Percentiles rank a stretch among this genome's conserved stretches.
Evolutionary conservation across 1,140 invertebrate genomes (phyloP).

Genomic region (Thalassaphorura encarpata): DNA sequence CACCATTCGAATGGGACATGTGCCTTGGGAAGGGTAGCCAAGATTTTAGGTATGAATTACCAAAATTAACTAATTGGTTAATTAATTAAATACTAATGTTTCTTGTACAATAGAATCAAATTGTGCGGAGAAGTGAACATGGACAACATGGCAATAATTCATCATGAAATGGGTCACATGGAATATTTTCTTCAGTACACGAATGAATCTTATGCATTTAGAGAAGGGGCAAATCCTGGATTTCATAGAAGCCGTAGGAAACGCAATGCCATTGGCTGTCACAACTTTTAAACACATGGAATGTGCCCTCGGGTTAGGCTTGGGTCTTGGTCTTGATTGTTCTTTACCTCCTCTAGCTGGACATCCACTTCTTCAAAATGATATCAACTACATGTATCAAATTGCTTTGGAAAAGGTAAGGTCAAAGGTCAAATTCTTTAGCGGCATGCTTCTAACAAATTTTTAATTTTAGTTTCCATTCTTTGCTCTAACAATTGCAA

Average conservation of each 20-base stretch:
- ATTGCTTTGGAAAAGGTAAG: slow-evolving; percentile 43
- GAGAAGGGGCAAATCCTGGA: slow-evolving; percentile 42
- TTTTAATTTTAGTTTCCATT: slow-evolving; percentile 41
- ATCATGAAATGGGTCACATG: slow-evolving; percentile 46
- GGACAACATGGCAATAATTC: slow-evolving; percentile 42
- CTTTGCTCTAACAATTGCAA: slow-evolving; percentile 41
- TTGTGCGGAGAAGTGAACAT: slow-evolving; percentile 45
- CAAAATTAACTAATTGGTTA: neutral
- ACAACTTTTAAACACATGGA: slow-evolving; percentile 71
- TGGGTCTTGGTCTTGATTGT: slow-evolving; percentile 28
- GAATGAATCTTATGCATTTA: slow-evolving; percentile 37
- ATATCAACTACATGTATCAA: slow-evolving; percentile 43
- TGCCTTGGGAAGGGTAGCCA: slow-evolving; percentile 34
- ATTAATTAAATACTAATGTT: neutral
- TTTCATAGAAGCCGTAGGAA: slow-evolving; percentile 45
- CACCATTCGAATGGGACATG: slow-evolving; percentile 21
- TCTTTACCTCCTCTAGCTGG: neutral
- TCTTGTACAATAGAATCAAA: slow-evolving; percentile 42
- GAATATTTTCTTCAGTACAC: slow-evolving; percentile 43
- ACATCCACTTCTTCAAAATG: slow-evolving; percentile 33
- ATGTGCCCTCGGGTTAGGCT: slow-evolving; percentile 22
- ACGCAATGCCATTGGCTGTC: slow-evolving; percentile 64
- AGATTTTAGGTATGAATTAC: slow-evolving; percentile 35
- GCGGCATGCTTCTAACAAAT: too few species aligned
- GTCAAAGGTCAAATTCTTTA: too few species aligned